phyloP scores from a whole-genome alignment of 2,888 invertebrate genomes.

The Drosophila formosana region DNA sequence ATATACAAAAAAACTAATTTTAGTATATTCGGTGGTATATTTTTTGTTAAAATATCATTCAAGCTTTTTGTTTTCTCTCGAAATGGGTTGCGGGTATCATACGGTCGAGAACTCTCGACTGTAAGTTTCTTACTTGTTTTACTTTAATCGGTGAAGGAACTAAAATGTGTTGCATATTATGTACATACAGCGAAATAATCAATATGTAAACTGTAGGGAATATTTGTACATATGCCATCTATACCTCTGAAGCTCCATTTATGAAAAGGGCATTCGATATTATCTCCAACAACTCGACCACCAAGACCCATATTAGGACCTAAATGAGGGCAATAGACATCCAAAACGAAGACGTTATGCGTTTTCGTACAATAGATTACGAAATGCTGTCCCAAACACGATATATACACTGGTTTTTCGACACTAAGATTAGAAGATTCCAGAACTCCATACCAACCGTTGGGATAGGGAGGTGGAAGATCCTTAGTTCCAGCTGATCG shows the following conservation, averaged over 20 bases:
- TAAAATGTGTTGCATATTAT: conserved; percentile 73
- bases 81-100: too few relatives aligned
- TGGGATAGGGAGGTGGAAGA: conserved; percentile 94
- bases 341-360: conserved; percentile 89
- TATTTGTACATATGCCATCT: conserved; percentile 90
- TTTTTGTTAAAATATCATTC: too few relatives aligned
- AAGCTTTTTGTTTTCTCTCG: too few relatives aligned
- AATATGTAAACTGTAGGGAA: conserved; percentile 88
- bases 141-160: conserved; percentile 90
- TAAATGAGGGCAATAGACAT: conserved; percentile 96
- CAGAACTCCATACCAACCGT: conserved; percentile 94
- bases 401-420: conserved; percentile 87
- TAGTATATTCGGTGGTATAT: too few relatives aligned
- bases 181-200: not conserved
- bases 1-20: too few relatives aligned
- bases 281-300: conserved; percentile 91
- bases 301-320: conserved; percentile 94
- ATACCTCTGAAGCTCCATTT: conserved; percentile 92
- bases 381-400: conserved; percentile 90
- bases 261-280: conserved; percentile 95
- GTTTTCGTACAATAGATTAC: conserved; percentile 89
- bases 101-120: too few relatives aligned
- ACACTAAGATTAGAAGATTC: conserved; percentile 88
- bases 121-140: too few relatives aligned
- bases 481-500: conserved; percentile 87